Percentiles rank a stretch among this genome's conserved stretches.
phyloP scores from a whole-genome alignment of 2,888 invertebrate species.

The Emmelina monodactyla region DNA sequence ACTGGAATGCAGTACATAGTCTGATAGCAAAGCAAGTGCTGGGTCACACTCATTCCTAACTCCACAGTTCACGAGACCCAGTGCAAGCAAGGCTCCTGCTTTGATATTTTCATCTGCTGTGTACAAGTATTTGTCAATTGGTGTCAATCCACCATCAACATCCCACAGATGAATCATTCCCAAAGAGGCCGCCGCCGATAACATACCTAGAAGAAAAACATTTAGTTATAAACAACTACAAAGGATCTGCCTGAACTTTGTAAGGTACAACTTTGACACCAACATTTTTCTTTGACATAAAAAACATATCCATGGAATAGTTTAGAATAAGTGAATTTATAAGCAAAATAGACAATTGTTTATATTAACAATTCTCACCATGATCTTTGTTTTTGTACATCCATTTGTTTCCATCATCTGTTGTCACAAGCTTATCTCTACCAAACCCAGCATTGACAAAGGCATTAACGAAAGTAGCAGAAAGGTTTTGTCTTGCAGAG shows the following conservation, averaged over 20 bases:
- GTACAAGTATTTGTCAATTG: conserved; percentile 97
- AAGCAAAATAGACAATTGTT: too few species aligned
- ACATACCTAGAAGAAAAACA: too few species aligned
- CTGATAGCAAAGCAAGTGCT: conserved; percentile 92
- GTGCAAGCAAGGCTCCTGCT: conserved; percentile 94
- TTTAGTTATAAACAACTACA: too few species aligned
- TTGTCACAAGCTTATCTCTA: conserved; percentile 90
- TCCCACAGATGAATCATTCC: conserved; percentile 98
- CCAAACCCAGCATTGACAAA: conserved; percentile 99
- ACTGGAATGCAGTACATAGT: conserved; percentile 89
- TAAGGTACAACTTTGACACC: too few species aligned
- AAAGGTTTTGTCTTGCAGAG: conserved; percentile 95
- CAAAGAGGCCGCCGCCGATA: conserved; percentile 96
- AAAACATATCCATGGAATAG: too few species aligned
- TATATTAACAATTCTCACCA: conserved; percentile 40
- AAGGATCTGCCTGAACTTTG: too few species aligned
- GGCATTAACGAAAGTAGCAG: conserved; percentile 98
- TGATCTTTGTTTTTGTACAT: conserved; percentile 98
- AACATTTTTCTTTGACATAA: too few species aligned
- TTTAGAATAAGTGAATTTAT: too few species aligned
- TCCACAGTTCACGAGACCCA: conserved; percentile 97
- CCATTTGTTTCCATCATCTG: conserved; percentile 85
- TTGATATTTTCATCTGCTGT: conserved; percentile 96
- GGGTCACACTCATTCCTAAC: conserved; percentile 98
- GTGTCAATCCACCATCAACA: conserved; percentile 96